Evolutionary conservation across 1,140 invertebrate species (phyloP), one percentile per base, ranked within the genome.

Genomic region (Coelopa frigida): DNA sequence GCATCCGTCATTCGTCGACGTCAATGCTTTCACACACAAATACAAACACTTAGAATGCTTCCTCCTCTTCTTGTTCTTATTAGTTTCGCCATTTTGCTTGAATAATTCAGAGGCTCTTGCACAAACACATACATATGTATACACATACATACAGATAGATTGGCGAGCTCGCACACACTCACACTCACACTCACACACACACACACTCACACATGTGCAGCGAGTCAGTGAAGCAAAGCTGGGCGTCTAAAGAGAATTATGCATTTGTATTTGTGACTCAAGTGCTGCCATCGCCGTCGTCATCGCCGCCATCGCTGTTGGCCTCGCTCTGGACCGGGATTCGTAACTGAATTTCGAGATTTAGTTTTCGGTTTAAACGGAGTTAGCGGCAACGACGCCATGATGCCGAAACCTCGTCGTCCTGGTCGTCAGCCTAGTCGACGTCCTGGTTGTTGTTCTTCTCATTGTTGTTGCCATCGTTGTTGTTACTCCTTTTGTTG

Each of bases 201-300:
- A 38, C 14, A 43, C 31, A 47, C 20, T 21, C 15, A 37, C 22
- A 39, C 26, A 43, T 27, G 7, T 11, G 24, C 12, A 48, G n/a
- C 21, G 24, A 27, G 22, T 32, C 41, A 35, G 46, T 31, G 39
- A 52, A 17, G 38, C 45, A 54, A 46, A 46, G 48, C 27, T 44
- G 44, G 24, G 44, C 48, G 56, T 42, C 49, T 58, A 63, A 45
- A 60, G 58, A 56, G 60, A 63, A 63, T 63, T 63, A 63, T 62
- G 58, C 60, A 62, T 62, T 58, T 51, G 55, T 60, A 62, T 57
- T 56, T 62, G 59, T 54, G 48, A 54, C 55, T 62, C 47, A 51
- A 60, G 60, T 63, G 60, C 55, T 26, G 8, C 24, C 40, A 29
- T 42, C 32, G 27, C 20, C 40, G 32, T 15, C 40, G 27, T 42